Conservation (phyloP, 2,888 invertebrate species). For the Byasa hedistus region DNA sequence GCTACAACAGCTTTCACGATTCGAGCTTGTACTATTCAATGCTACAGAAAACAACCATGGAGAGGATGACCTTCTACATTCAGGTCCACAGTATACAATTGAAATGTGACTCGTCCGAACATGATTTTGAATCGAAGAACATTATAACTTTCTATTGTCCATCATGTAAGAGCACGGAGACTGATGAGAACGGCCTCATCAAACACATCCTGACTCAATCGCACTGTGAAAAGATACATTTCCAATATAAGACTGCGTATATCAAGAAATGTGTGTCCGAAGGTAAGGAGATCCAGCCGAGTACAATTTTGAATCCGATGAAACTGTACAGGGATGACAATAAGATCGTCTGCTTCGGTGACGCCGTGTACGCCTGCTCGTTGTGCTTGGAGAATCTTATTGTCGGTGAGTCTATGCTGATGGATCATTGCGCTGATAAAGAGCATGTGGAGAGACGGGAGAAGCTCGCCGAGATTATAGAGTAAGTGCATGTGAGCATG, state of each 20-base stretch:
- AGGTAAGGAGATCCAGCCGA: slow-evolving; percentile 69
- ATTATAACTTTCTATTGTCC: slow-evolving; percentile 60
- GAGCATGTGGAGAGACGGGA: slow-evolving; percentile 57
- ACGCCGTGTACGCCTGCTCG: slow-evolving; percentile 67
- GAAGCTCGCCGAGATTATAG: slow-evolving; percentile 52
- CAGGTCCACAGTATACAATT: slow-evolving; percentile 70
- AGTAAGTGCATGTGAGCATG: slow-evolving; percentile 43
- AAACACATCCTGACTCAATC: slow-evolving; percentile 60
- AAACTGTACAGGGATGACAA: slow-evolving; percentile 72
- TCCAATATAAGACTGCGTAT: slow-evolving; percentile 70
- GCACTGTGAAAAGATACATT: slow-evolving; percentile 71
- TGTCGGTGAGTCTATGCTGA: slow-evolving; percentile 65
- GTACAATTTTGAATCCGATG: slow-evolving; percentile 70
- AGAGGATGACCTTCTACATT: slow-evolving; percentile 69
- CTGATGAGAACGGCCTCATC: slow-evolving; percentile 59
- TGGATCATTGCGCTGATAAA: slow-evolving; percentile 59
- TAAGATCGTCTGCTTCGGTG: slow-evolving; percentile 73
- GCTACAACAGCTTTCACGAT: slow-evolving; percentile 70
- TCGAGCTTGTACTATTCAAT: slow-evolving; percentile 53
- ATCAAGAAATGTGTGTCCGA: slow-evolving; percentile 66
- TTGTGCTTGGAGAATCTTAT: slow-evolving; percentile 69
- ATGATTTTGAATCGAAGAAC: slow-evolving; percentile 49
- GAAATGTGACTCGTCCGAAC: slow-evolving; percentile 45
- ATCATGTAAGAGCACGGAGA: slow-evolving; percentile 51
- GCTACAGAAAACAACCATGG: slow-evolving; percentile 65